Base-by-base conservation (phyloP, 2,888 invertebrate species). In the Cepaea hortensis region DNA sequence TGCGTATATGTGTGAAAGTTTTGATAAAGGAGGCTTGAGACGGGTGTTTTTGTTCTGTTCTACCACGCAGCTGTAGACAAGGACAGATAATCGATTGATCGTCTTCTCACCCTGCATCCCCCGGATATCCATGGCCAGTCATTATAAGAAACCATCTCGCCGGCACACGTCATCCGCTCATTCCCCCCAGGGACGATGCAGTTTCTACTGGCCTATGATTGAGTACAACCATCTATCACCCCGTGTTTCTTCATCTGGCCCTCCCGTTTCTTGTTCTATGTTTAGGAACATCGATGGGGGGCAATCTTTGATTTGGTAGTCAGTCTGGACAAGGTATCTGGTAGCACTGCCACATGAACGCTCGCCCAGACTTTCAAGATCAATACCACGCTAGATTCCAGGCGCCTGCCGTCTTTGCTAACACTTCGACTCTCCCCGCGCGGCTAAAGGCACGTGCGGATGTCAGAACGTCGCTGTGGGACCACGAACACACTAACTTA, bases 391-490 rank as follows among this genome's bases (percentile, higher is more conserved):
- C 20, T 68, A 4, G 55, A 77, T 77, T 23, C 50, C 55, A 9
- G 77, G 77, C 77, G 77, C 61, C 77, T 77, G 61, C 77, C 55
- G 23, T 35, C 72, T 48, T 55, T 73, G 73, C 75, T 62, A 80
- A 15, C 80, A 55, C 62, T 62, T 48, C 50, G 20, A 55, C 81
- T 82, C 68, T 62, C 81, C 35, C 50, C 81, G 81, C 81, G 81
- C 81, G 46, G 48, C 55, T 48, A 70, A 46, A 55, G 70, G 81
- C 81, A 72, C 81, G 81, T 82, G n/a, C 81, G 15, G 46, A 70
- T 70, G 81, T 68, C 55, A 55, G 65, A 20, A 50, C 68, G 50
- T 35, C 48, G 48, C 81, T 55, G 46, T 62, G 15, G 35, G 65
- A 65, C 80, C 48, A 48, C 68, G 50, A 3, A 82, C 68, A 68